Evolutionary conservation across 2,113 vertebrate species (phyloP).

Genomic region (Eudyptes chrysolophus): DNA sequence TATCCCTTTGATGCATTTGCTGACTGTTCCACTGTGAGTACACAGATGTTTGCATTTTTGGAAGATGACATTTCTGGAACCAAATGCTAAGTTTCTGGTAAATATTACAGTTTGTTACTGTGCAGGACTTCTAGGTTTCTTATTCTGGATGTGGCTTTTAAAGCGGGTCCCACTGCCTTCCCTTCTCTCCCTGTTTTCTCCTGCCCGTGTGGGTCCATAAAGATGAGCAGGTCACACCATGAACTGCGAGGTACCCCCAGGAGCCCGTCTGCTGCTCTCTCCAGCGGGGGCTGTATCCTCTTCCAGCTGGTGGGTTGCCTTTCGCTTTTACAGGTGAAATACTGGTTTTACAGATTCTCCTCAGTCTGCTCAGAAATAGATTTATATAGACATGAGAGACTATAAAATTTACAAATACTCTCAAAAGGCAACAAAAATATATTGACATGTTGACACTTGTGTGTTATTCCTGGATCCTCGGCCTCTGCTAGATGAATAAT

Average conservation of each 20-base stretch:
- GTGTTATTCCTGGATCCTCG: neutral
- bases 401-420: neutral
- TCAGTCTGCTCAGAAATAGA: neutral
- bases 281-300: accelerated
- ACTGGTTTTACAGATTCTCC: neutral
- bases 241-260: neutral
- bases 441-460: neutral
- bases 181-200: neutral
- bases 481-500: neutral
- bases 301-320: neutral
- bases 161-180: neutral
- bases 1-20: slow-evolving; percentile 20
- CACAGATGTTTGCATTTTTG: slow-evolving; percentile 65
- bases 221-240: neutral
- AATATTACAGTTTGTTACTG: slow-evolving; percentile 64
- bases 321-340: neutral
- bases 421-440: neutral
- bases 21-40: neutral
- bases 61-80: slow-evolving; percentile 70
- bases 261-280: neutral
- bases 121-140: slow-evolving; percentile 23
- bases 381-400: neutral
- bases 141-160: slow-evolving; percentile 15
- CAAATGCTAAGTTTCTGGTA: slow-evolving; percentile 65
- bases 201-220: neutral